Base-by-base conservation (phyloP, 2,113 vertebrate genomes). In the Zosterops japonicus region DNA sequence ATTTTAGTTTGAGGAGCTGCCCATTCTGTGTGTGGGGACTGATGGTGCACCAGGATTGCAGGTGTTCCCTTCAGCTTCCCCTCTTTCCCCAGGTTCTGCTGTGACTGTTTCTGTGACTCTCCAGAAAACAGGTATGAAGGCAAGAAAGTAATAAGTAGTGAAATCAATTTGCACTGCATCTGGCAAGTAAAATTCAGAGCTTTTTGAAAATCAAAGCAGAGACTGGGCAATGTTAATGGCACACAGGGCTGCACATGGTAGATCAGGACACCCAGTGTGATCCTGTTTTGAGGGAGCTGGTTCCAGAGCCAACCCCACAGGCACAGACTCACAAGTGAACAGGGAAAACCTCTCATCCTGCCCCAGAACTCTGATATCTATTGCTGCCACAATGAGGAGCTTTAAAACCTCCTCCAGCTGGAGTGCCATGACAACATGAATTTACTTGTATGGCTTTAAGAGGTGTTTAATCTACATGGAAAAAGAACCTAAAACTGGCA, bases 341-440 rank as follows among this genome's bases (percentile, higher is more conserved):
- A 35, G 22, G 20, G 14, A 35, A 68, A 67, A 19, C 41, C 20
- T 17, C 28, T 83, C 53, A 5, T 22, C 47, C 44, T 36, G 50
- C 76, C 47, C 35, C 6, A 1, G 20, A 84, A 20, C n/a, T 68
- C 49, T 83, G 14, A 2, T 53, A 24, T 56, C 92, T 81, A 12
- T 9, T 55, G 28, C 47, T 85, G 49, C 88, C 90, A 83, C 47
- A 33, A 35, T 0, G 8, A 86, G 69, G 27, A 39, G 68, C 68
- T 92, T 89, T 46, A 75, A 87, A 93, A 57, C 52, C 82, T 90
- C 52, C 36, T 92, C 64, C 90, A 95, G 71, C 60, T 90, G 68
- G 86, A 86, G 68, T 16, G 68, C 56, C 76, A 60, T 4, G 60
- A 89, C 94, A 92, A 81, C 57, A 61, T 16, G 39, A 82, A 89